Conservation (phyloP, 2,113 vertebrate species). For the Potamarius usumacintae region DNA sequence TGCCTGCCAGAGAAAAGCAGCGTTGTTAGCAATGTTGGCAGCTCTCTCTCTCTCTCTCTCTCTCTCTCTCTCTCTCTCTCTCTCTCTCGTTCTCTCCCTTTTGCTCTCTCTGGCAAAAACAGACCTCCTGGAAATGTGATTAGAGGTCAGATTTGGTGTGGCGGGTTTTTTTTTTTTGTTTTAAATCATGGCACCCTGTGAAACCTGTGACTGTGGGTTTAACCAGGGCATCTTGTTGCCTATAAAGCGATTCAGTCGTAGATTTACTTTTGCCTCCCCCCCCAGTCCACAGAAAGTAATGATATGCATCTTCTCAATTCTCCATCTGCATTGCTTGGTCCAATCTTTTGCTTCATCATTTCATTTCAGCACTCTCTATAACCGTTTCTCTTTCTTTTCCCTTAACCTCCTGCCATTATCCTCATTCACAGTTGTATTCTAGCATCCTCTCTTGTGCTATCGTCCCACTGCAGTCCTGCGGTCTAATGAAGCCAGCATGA, state of each 20-base stretch:
- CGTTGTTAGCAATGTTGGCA: not conserved
- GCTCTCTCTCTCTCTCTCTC: not conserved
- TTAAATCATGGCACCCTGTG: not conserved
- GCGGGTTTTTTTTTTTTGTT: not conserved
- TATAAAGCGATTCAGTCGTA: not conserved
- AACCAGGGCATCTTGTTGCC: not conserved
- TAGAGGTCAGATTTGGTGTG: not conserved
- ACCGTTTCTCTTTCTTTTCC: constrained; percentile 35
- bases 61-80: no score
- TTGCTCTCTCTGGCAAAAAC: not conserved
- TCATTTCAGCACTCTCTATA: not conserved
- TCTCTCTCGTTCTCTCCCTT: no score
- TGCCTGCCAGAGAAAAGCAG: not conserved
- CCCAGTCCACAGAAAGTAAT: constrained; percentile 16
- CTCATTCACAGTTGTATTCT: constrained; percentile 7
- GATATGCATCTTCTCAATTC: constrained; percentile 2
- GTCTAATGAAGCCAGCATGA: constrained; percentile 58
- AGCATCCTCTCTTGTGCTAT: constrained; percentile 15
- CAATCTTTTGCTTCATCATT: not conserved
- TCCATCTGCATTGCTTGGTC: constrained; percentile 4
- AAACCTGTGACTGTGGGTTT: not conserved
- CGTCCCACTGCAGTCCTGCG: constrained; percentile 8
- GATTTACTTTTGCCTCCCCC: not conserved
- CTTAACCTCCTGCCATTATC: constrained; percentile 1
- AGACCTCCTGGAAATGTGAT: not conserved